phyloP scores from a whole-genome alignment of 1,140 invertebrate genomes.

The Palaemon carinicauda region DNA sequence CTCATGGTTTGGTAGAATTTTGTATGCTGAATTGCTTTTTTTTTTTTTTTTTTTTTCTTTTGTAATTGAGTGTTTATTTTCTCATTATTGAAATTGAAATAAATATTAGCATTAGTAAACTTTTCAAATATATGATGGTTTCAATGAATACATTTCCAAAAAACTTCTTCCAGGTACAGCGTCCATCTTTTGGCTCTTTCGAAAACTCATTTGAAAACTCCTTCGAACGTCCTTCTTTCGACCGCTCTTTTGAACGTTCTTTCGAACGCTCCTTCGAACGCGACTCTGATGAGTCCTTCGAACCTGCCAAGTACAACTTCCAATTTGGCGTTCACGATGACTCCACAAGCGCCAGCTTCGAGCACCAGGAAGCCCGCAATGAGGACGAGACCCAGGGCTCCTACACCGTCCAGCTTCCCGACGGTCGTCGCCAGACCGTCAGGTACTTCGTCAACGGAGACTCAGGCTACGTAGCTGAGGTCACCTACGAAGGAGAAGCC shows the following conservation, averaged over 20 bases:
- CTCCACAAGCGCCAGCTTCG: not conserved
- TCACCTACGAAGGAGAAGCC: conserved; percentile 29
- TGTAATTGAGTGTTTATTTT: no score
- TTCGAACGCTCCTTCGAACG: no score
- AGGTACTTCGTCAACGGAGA: conserved; percentile 26
- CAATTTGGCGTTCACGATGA: not conserved
- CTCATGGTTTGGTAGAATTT: no score
- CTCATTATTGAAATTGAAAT: no score
- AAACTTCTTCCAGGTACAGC: not conserved
- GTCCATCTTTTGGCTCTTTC: not conserved
- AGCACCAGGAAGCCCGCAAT: conserved; percentile 12
- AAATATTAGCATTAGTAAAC: not conserved
- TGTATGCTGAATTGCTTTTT: not conserved
- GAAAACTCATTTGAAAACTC: no score
- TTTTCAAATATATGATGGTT: no score
- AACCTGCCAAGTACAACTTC: not conserved
- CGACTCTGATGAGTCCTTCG: no score
- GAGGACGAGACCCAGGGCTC: conserved; percentile 25
- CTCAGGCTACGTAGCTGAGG: conserved; percentile 30
- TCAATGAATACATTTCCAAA: no score
- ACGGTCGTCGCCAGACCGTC: conserved; percentile 16
- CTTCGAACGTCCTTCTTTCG: no score
- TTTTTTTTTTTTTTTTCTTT: no score
- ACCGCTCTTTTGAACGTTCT: no score
- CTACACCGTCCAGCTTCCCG: conserved; percentile 28